phyloP scores from a whole-genome alignment of 53 echinoderm and acorn worm species.

The Patiria pectinifera region DNA sequence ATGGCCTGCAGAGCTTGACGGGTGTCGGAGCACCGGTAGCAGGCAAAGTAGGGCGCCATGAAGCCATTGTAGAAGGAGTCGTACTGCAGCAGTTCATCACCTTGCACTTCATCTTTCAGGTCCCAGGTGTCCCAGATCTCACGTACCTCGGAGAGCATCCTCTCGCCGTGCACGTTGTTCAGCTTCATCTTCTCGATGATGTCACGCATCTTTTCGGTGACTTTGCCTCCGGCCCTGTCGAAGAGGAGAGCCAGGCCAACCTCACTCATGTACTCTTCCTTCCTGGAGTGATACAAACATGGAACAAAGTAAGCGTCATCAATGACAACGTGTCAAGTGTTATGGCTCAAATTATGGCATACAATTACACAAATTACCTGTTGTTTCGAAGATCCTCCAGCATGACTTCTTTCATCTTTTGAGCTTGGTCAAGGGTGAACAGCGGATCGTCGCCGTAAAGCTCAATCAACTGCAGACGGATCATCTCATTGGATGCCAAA shows the following conservation, averaged over 20 bases:
- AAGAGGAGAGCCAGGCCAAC: conserved; percentile 66
- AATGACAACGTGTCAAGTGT: not conserved
- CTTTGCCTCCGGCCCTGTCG: conserved; percentile 68
- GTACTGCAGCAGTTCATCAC: conserved; percentile 71
- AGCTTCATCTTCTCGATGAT: conserved; percentile 40
- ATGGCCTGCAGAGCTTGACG: conserved; percentile 54
- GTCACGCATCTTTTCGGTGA: conserved; percentile 64
- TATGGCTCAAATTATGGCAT: not conserved
- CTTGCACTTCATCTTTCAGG: conserved; percentile 56
- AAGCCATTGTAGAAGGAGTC: conserved; percentile 82
- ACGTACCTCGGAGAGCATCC: conserved; percentile 61
- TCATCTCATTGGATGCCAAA: conserved; percentile 44
- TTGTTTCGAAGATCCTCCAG: conserved; percentile 51
- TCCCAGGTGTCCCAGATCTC: conserved; percentile 73
- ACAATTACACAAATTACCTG: not conserved
- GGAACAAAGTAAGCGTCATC: no score
- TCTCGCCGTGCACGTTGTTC: conserved; percentile 19
- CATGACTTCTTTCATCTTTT: conserved; percentile 68
- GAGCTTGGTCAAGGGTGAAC: conserved; percentile 20
- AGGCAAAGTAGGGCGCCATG: conserved; percentile 63
- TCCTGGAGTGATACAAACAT: conserved; percentile 16
- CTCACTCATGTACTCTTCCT: conserved; percentile 70
- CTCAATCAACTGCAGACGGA: conserved; percentile 30
- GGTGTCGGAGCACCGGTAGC: no score
- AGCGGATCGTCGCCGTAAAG: conserved; percentile 42